A percentile compares a stretch with the other conserved stretches of the same genome.
phyloP scores from a whole-genome alignment of 1,140 invertebrate species.

The Lordiphosa collinella region DNA sequence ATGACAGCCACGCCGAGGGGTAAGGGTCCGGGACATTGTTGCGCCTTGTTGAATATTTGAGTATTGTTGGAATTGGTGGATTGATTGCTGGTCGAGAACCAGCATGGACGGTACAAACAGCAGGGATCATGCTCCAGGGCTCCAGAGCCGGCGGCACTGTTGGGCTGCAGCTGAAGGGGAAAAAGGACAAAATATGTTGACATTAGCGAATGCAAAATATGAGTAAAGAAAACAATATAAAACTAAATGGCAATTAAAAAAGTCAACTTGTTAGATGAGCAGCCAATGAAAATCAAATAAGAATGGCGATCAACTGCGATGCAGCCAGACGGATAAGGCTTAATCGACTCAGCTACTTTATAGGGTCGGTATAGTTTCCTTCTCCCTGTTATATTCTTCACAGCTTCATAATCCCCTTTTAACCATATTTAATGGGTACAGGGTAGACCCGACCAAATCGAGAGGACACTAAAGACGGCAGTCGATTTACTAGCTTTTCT shows the following conservation, averaged over 20 bases:
- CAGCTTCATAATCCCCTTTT: too few relatives aligned
- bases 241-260: neutral
- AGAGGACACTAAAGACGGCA: too few relatives aligned
- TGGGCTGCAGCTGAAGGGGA: slow-evolving; percentile 88
- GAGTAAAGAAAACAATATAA: neutral
- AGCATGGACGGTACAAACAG: slow-evolving; percentile 87
- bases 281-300: too few relatives aligned
- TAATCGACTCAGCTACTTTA: too few relatives aligned
- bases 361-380: too few relatives aligned
- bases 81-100: slow-evolving; percentile 78
- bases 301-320: too few relatives aligned
- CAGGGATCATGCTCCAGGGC: slow-evolving; percentile 97
- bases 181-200: neutral
- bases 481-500: too few relatives aligned
- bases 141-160: slow-evolving; percentile 95
- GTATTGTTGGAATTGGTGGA: slow-evolving; percentile 77
- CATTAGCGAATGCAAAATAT: neutral
- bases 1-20: slow-evolving; percentile 98
- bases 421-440: too few relatives aligned
- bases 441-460: too few relatives aligned
- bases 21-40: slow-evolving; percentile 86
- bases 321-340: too few relatives aligned
- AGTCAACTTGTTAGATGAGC: too few relatives aligned
- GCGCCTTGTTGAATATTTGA: slow-evolving; percentile 78
- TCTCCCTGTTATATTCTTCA: too few relatives aligned